These are phyloP conservation scores for Falco punctatus DNA, from an alignment of 2,113 vertebrate genomes.

Conservation along the genomic window DNA sequence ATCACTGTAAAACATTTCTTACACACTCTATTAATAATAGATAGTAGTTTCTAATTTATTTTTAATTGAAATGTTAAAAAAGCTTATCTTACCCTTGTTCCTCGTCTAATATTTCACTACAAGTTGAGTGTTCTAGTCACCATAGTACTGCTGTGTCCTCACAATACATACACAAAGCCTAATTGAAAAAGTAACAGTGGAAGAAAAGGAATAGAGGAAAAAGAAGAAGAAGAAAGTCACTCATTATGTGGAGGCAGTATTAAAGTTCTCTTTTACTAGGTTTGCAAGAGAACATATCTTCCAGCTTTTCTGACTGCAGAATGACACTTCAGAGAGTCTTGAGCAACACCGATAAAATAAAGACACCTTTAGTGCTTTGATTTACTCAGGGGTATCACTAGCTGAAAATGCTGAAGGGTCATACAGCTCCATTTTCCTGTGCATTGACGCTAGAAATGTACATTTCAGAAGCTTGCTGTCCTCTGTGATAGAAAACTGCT, in stretches of 20 bases:
- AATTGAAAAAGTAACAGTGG: background rate
- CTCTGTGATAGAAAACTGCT: background rate
- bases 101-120: background rate
- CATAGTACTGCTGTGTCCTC: background rate
- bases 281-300: background rate
- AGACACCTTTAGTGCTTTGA: background rate
- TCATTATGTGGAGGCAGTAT: background rate
- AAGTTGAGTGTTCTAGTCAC: background rate
- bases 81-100: background rate
- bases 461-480: background rate
- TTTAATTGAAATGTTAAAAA: slow-evolving; percentile 10
- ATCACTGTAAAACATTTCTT: background rate
- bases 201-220: background rate
- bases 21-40: background rate
- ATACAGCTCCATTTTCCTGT: background rate
- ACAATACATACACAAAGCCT: background rate
- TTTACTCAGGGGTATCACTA: background rate
- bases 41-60: background rate
- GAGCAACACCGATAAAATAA: background rate
- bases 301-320: background rate
- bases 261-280: background rate
- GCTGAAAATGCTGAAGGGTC: background rate
- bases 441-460: background rate
- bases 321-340: background rate
- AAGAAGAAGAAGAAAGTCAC: background rate